Evolutionary conservation across 2,888 invertebrate genomes (phyloP).

Genomic region (Sphinx pinastri): DNA sequence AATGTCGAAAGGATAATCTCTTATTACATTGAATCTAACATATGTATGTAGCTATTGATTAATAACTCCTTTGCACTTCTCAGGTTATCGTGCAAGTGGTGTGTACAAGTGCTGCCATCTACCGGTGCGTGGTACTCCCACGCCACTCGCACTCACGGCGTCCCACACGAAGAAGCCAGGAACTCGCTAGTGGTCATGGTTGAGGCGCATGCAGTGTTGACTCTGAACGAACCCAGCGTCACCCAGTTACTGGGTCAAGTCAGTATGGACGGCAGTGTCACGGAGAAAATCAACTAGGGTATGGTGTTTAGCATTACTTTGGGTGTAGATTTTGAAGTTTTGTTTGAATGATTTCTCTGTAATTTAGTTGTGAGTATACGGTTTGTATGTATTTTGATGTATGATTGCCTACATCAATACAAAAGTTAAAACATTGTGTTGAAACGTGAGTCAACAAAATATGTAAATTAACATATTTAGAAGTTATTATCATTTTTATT

Average conservation of each 20-base stretch:
- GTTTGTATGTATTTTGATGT: too few relatives aligned
- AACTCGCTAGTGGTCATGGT: constrained; percentile 86
- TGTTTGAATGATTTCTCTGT: background rate
- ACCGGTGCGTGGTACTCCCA: constrained; percentile 85
- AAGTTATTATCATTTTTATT: too few relatives aligned
- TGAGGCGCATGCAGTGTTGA: constrained; percentile 85
- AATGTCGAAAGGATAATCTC: too few relatives aligned
- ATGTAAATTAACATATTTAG: too few relatives aligned
- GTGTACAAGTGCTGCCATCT: constrained; percentile 76
- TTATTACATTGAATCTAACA: too few relatives aligned
- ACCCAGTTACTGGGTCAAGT: constrained; percentile 73
- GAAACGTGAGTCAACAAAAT: too few relatives aligned
- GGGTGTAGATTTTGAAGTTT: background rate
- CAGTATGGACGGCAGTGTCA: constrained; percentile 56
- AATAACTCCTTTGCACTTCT: background rate
- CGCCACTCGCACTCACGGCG: constrained; percentile 82
- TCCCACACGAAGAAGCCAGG: constrained; percentile 83
- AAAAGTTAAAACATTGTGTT: too few relatives aligned
- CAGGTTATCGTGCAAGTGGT: constrained; percentile 84
- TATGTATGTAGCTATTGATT: background rate
- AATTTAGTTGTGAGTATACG: background rate
- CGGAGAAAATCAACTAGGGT: constrained; percentile 49
- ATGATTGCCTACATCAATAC: too few relatives aligned
- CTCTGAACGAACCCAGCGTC: constrained; percentile 74
- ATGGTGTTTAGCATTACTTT: background rate